Evolutionary conservation across 2,797 vertebrate genomes (phyloP).

Genomic region (Pangasius larnaudii): DNA sequence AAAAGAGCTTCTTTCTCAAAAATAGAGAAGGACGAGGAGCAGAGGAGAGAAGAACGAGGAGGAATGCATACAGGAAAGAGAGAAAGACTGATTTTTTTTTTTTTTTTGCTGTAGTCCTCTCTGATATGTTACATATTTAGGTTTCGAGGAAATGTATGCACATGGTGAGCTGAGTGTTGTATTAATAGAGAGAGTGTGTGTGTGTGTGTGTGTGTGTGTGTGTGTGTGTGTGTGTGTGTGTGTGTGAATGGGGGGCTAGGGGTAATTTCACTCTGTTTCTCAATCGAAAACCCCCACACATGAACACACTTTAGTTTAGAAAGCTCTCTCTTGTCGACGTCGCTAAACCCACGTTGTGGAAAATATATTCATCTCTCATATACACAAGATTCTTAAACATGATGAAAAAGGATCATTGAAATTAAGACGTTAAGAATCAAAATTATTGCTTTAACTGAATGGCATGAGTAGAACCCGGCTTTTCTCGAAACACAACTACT

Average conservation of each 20-base stretch:
- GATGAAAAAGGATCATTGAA: neutral
- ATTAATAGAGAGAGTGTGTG: neutral
- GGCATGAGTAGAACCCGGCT: neutral
- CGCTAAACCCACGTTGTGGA: neutral
- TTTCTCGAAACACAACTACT: neutral
- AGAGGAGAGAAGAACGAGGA: conserved; percentile 42
- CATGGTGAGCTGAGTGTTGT: conserved; percentile 54
- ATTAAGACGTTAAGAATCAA: neutral
- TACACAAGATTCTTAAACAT: neutral
- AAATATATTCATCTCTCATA: neutral
- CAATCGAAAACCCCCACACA: neutral
- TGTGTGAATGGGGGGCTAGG: too few species aligned
- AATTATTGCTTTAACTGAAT: conserved; percentile 44
- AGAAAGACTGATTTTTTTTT: conserved; percentile 34
- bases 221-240: neutral
- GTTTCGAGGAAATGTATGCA: conserved; percentile 69
- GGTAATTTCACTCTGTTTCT: neutral
- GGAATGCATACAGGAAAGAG: conserved; percentile 55
- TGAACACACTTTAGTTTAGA: neutral
- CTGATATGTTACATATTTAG: conserved; percentile 71
- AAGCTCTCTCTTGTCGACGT: neutral
- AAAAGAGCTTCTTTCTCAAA: conserved; percentile 74
- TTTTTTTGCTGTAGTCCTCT: conserved; percentile 55
- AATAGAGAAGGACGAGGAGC: conserved; percentile 55
- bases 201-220: neutral